These are phyloP conservation scores for Myotis yumanensis DNA, from an alignment of 2,113 vertebrate genomes.

Conservation along the genomic window DNA sequence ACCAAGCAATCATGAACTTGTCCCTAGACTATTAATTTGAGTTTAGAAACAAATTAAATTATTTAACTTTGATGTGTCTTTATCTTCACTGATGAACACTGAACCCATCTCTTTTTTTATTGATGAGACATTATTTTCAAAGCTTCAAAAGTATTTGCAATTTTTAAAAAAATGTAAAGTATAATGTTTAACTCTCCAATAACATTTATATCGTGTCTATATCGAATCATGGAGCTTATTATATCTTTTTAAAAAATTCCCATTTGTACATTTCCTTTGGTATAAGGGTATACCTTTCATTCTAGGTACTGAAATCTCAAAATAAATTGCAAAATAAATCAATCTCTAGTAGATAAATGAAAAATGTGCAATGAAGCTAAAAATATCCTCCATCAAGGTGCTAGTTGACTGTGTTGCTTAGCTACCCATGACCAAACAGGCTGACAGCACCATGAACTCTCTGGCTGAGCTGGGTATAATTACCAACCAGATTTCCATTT, in stretches of 20 bases:
- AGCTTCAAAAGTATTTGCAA: neutral
- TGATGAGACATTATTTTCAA: neutral
- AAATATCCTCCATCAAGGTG: conserved; percentile 67
- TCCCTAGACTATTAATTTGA: neutral
- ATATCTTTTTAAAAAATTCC: neutral
- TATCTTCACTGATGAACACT: neutral
- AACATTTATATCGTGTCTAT: neutral
- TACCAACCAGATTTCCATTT: conserved; percentile 74
- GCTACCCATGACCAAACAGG: conserved; percentile 71
- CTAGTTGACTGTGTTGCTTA: conserved; percentile 72
- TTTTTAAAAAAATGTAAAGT: neutral
- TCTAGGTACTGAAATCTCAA: conserved; percentile 55
- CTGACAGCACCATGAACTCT: conserved; percentile 71
- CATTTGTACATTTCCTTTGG: neutral
- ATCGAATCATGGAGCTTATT: neutral
- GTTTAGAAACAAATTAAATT: conserved; percentile 47
- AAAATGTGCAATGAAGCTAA: conserved; percentile 71
- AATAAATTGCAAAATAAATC: conserved; percentile 66
- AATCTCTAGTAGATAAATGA: conserved; percentile 61
- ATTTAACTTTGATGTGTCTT: conserved; percentile 6
- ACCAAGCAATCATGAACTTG: conserved; percentile 14
- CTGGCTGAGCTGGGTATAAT: conserved; percentile 64
- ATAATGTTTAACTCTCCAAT: neutral
- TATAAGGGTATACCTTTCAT: conserved; percentile 22
- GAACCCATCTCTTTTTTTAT: neutral